Evolutionary conservation across 1,140 invertebrate species (phyloP), one percentile per base, ranked within the genome.

Genomic region (Trachymyrmex septentrionalis): DNA sequence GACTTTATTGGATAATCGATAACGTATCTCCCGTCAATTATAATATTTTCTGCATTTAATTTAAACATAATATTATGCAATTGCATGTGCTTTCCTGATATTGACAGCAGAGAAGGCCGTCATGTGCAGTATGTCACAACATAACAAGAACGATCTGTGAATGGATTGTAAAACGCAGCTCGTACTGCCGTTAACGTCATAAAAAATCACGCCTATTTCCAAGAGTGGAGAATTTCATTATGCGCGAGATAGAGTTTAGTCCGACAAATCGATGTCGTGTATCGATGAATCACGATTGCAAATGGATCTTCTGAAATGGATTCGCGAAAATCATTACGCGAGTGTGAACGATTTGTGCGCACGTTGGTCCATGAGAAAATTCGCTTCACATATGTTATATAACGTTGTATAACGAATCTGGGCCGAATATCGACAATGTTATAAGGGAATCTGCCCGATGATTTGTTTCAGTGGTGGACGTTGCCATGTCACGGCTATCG

Each of bases 361-460:
- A n/a, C 55, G 12, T 66, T 24, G 30, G 14, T 14, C 6, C 38
- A 19, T 24, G 14, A 3, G 21, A 48, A 55, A 38, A 81, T 81
- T 81, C 34, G 4, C 10, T 14, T 81, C 34, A 27, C 16, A 57
- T 86, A 80, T 59, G 64, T 88, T 72, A n/a, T n/a, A n/a, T n/a
- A n/a, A n/a, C n/a, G n/a, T n/a, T n/a, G n/a, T n/a, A n/a, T 55
- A 63, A 59, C 57, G 66, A 73, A 87, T 86, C 50, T 50, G n/a
- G 64, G 57, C 66, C 73, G 63, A 84, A 44, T 73, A 86, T 55
- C 76, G 66, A 48, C 86, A 80, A 87, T 86, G 84, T 63, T 67
- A 10, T 50, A 53, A 63, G 27, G 50, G 55, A 57, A 86, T 87
- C 55, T 64, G 27, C 59, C 27, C 21, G 53, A 48, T 64, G 73